Conservation (phyloP, 2,888 invertebrate species). For the Acleris holmiana region DNA sequence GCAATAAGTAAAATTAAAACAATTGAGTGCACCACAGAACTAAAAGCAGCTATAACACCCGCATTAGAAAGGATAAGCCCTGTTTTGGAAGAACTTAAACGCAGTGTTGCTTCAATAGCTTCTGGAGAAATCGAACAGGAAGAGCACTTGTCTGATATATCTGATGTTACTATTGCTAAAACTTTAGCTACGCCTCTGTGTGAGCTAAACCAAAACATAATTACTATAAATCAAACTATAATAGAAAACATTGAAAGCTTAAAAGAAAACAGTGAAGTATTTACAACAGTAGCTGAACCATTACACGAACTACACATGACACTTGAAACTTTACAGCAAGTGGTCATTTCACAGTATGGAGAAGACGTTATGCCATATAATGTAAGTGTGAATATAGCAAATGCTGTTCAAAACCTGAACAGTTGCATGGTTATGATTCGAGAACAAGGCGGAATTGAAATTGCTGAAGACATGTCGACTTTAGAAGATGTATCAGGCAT, state of each 20-base stretch:
- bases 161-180: slow-evolving; percentile 68
- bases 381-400: slow-evolving; percentile 62
- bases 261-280: slow-evolving; percentile 56
- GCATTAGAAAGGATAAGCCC: slow-evolving; percentile 64
- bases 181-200: slow-evolving; percentile 66
- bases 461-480: slow-evolving; percentile 80
- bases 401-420: slow-evolving; percentile 68
- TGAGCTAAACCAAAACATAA: slow-evolving; percentile 67
- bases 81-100: slow-evolving; percentile 68
- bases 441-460: slow-evolving; percentile 77
- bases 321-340: slow-evolving; percentile 74
- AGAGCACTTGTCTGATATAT: slow-evolving; percentile 62
- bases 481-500: slow-evolving; percentile 84
- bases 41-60: slow-evolving; percentile 51
- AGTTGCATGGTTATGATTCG: slow-evolving; percentile 76
- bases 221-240: slow-evolving; percentile 62
- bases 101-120: slow-evolving; percentile 61
- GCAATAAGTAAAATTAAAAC: slow-evolving; percentile 61
- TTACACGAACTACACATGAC: slow-evolving; percentile 73
- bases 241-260: slow-evolving; percentile 63
- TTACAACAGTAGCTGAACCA: slow-evolving; percentile 73
- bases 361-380: slow-evolving; percentile 60
- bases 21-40: slow-evolving; percentile 55
- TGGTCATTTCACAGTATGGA: slow-evolving; percentile 70
- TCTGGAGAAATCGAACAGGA: slow-evolving; percentile 40